A percentile compares a stretch with the other conserved stretches of the same genome.
These are phyloP conservation scores for Philhelius pedissequus DNA, from an alignment of 2,888 invertebrate genomes.

Conservation along the genomic window DNA sequence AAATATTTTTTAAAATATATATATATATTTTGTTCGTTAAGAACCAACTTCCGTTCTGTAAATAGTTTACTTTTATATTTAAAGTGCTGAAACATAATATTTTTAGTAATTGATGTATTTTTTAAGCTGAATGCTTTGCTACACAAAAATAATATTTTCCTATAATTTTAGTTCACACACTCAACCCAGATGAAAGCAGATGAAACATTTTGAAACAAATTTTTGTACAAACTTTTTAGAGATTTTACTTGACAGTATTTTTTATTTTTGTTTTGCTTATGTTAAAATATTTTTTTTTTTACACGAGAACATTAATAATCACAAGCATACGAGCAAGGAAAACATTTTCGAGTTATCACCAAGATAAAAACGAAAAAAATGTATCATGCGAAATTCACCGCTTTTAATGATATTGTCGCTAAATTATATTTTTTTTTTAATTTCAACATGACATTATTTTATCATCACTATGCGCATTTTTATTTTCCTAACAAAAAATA, in stretches of 20 bases:
- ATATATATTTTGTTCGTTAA: slow-evolving; percentile 7
- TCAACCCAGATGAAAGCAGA: slow-evolving; percentile 25
- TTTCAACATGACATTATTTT: slow-evolving; percentile 65
- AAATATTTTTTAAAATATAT: slow-evolving; percentile 31
- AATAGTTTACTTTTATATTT: slow-evolving; percentile 52
- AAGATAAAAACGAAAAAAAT: background rate
- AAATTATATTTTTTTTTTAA: slow-evolving; percentile 24
- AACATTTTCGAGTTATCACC: slow-evolving; percentile 8
- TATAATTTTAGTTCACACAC: slow-evolving; percentile 62
- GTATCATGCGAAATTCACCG: slow-evolving; percentile 10
- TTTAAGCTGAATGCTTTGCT: slow-evolving; percentile 43
- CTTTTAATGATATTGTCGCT: slow-evolving; percentile 32
- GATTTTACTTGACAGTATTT: slow-evolving; percentile 68
- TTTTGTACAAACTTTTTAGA: slow-evolving; percentile 67
- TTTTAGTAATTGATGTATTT: slow-evolving; percentile 19
- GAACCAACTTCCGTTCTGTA: slow-evolving; percentile 52
- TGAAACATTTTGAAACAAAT: slow-evolving; percentile 53
- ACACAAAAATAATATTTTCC: slow-evolving; percentile 64
- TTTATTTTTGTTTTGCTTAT: slow-evolving; percentile 32
- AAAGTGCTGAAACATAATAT: slow-evolving; percentile 12
- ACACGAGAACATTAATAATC: slow-evolving; percentile 62
- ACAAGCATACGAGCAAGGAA: slow-evolving; percentile 58
- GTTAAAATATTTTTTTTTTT: slow-evolving; percentile 8
- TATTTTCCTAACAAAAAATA: slow-evolving; percentile 17
- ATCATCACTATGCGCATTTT: slow-evolving; percentile 52